phyloP scores from a whole-genome alignment of 2,797 vertebrate genomes.

The Sciurus carolinensis region DNA sequence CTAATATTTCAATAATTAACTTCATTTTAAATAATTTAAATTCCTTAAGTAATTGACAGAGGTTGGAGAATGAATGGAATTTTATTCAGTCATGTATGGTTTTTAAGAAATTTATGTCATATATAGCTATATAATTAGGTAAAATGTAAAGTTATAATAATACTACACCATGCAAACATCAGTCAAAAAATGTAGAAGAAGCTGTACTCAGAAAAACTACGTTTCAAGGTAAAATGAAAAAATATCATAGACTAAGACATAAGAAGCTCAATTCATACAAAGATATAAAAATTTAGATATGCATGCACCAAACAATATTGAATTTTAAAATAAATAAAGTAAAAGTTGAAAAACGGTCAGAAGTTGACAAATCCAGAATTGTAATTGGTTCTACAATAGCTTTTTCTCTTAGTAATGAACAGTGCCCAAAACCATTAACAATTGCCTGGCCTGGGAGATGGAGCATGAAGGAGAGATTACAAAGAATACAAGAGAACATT shows the following conservation, averaged over 20 bases:
- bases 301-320: too few relatives aligned
- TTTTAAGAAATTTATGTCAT: not conserved
- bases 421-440: not conserved
- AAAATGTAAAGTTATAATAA: not conserved
- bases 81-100: not conserved
- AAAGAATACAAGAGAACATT: not conserved
- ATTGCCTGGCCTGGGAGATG: too few relatives aligned
- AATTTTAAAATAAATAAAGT: not conserved
- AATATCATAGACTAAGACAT: not conserved
- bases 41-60: not conserved
- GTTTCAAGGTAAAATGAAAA: not conserved
- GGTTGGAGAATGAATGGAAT: not conserved
- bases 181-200: not conserved
- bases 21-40: not conserved
- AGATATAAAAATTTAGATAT: not conserved
- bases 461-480: not conserved
- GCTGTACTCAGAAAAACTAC: not conserved
- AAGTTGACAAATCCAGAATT: not conserved
- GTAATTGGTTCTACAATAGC: accelerated
- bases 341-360: not conserved
- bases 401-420: not conserved
- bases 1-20: not conserved
- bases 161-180: not conserved
- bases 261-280: not conserved
- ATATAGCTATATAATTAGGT: not conserved